These are phyloP conservation scores for Triops longicaudatus DNA, from an alignment of 1,140 invertebrate genomes.

Conservation along the genomic window DNA sequence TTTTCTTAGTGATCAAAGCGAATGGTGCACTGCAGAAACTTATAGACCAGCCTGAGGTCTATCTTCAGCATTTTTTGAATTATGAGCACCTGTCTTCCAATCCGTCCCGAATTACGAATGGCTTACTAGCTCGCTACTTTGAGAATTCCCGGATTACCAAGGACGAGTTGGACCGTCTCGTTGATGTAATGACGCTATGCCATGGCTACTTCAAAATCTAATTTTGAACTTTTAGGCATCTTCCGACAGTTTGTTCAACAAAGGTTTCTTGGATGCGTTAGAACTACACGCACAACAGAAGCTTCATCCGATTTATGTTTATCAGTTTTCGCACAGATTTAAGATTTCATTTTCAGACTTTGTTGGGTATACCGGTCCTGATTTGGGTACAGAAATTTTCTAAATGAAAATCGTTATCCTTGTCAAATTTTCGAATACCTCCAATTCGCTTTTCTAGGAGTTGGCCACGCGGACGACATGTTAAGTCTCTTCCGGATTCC, in stretches of 20 bases:
- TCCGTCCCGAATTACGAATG: not conserved
- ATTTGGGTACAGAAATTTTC: not conserved
- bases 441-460: not conserved
- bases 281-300: not conserved
- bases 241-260: not conserved
- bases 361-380: not conserved
- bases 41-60: not conserved
- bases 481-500: not conserved
- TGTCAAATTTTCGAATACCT: not conserved
- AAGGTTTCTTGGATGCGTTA: conserved; percentile 3
- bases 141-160: not conserved
- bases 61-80: conserved; percentile 17
- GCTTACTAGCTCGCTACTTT: not conserved
- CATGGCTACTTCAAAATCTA: not conserved
- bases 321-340: conserved; percentile 11
- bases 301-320: not conserved
- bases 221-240: not conserved
- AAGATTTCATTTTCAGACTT: not conserved
- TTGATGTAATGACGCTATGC: not conserved
- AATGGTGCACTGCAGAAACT: conserved; percentile 13
- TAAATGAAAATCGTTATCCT: too few species aligned
- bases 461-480: conserved; percentile 10
- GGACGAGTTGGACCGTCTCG: not conserved
- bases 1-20: conserved; percentile 13
- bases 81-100: not conserved